Percentiles rank a stretch among this genome's conserved stretches.
Conservation (phyloP, 1,140 invertebrate genomes). For the Nomia melanderi region DNA sequence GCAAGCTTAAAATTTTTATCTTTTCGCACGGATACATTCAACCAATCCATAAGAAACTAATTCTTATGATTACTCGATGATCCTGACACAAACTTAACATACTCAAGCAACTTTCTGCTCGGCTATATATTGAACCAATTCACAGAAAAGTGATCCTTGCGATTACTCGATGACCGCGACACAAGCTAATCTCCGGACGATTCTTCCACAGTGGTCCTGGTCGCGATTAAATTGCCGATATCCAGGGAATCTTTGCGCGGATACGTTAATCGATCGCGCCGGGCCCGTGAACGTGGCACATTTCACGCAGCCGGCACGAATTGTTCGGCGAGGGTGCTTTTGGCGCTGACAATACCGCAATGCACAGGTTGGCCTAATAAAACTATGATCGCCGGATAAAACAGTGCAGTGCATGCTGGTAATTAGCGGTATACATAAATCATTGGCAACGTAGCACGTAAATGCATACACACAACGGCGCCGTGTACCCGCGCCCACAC, state of each 20-base stretch:
- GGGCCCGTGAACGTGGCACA: slow-evolving; percentile 38
- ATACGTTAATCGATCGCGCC: slow-evolving; percentile 40
- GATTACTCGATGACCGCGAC: background rate
- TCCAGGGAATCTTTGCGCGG: slow-evolving; percentile 20
- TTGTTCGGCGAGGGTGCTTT: slow-evolving; percentile 60
- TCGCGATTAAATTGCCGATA: slow-evolving; percentile 1
- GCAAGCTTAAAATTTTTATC: too few species aligned
- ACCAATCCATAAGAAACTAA: too few species aligned
- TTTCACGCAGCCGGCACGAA: slow-evolving; percentile 58
- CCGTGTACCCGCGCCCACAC: slow-evolving; percentile 60
- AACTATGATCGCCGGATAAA: slow-evolving; percentile 79
- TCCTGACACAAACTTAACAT: background rate
- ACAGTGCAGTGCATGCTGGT: slow-evolving; percentile 76
- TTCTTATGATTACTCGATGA: too few species aligned
- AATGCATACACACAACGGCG: slow-evolving; percentile 73
- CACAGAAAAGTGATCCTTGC: background rate
- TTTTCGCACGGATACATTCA: too few species aligned
- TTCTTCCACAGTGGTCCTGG: too few species aligned
- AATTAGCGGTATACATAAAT: slow-evolving; percentile 81
- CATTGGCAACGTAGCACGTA: slow-evolving; percentile 77
- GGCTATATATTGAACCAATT: background rate
- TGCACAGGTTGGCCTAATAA: slow-evolving; percentile 77
- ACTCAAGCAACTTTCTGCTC: background rate
- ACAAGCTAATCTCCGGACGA: too few species aligned
- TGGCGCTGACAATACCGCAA: slow-evolving; percentile 76